These are phyloP conservation scores for Odontamblyopus lacepedii DNA, from an alignment of 2,797 vertebrate genomes.

Conservation along the genomic window DNA sequence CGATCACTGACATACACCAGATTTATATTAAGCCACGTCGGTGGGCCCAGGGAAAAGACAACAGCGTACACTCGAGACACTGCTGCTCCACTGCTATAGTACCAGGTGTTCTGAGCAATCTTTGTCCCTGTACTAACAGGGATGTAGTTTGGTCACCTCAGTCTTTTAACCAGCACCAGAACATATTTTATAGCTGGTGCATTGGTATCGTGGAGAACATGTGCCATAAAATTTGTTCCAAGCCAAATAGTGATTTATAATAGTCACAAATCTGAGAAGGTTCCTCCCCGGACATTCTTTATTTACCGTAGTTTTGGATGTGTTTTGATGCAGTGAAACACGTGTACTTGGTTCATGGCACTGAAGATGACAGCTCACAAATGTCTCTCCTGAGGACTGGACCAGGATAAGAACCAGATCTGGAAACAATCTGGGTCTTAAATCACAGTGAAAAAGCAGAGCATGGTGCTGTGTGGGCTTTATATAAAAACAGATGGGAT, in stretches of 20 bases:
- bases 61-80: too few relatives aligned
- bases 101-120: too few relatives aligned
- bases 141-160: not conserved
- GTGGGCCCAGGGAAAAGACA: too few relatives aligned
- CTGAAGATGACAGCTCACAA: constrained; percentile 20
- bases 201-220: not conserved
- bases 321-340: constrained; percentile 3
- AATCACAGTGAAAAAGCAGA: constrained; percentile 48
- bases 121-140: not conserved
- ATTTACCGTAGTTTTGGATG: not conserved
- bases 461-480: constrained; percentile 24
- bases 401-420: constrained; percentile 6
- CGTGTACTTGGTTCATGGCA: constrained; percentile 10
- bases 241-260: not conserved
- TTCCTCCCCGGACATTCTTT: not conserved
- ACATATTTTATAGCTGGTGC: not conserved
- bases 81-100: too few relatives aligned
- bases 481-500: constrained; percentile 12
- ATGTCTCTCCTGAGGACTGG: constrained; percentile 41
- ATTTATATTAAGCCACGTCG: too few relatives aligned
- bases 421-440: constrained; percentile 48
- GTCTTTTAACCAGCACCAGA: not conserved
- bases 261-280: not conserved
- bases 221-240: not conserved
- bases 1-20: too few relatives aligned